Percentiles rank a stretch among this genome's conserved stretches.
Conservation (phyloP, 2,888 invertebrate genomes). For the Cataglyphis albicans region DNA sequence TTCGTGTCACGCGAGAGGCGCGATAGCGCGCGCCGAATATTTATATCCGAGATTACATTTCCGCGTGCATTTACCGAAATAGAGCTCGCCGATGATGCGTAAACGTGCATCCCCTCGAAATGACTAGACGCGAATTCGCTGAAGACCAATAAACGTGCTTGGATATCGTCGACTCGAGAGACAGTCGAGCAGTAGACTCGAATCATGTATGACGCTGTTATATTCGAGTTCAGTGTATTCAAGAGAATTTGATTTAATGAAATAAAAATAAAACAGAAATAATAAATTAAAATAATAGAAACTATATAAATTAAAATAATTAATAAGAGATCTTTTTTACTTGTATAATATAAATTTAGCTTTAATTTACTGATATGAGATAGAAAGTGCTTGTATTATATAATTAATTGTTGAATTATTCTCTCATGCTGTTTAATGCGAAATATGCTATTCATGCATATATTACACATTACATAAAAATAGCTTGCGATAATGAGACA, state of each 20-base stretch:
- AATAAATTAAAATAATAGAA: conserved; percentile 2
- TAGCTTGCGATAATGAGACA: not conserved
- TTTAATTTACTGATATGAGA: not conserved
- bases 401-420: conserved; percentile 6
- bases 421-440: not conserved
- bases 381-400: not conserved
- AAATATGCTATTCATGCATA: too few relatives aligned
- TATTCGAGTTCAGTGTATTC: not conserved
- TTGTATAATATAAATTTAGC: not conserved
- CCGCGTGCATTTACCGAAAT: conserved; percentile 46
- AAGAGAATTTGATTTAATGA: not conserved
- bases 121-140: not conserved
- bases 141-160: not conserved
- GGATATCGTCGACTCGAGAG: not conserved
- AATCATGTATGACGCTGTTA: not conserved
- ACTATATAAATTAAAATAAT: not conserved
- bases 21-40: conserved; percentile 9
- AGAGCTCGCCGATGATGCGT: not conserved
- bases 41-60: conserved; percentile 49
- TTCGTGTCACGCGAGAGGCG: conserved; percentile 37
- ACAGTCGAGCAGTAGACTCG: not conserved
- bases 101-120: conserved; percentile 3
- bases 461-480: not conserved
- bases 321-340: not conserved
- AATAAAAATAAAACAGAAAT: not conserved